phyloP scores from a whole-genome alignment of 2,797 vertebrate genomes.

The Tympanoctomys barrerae region DNA sequence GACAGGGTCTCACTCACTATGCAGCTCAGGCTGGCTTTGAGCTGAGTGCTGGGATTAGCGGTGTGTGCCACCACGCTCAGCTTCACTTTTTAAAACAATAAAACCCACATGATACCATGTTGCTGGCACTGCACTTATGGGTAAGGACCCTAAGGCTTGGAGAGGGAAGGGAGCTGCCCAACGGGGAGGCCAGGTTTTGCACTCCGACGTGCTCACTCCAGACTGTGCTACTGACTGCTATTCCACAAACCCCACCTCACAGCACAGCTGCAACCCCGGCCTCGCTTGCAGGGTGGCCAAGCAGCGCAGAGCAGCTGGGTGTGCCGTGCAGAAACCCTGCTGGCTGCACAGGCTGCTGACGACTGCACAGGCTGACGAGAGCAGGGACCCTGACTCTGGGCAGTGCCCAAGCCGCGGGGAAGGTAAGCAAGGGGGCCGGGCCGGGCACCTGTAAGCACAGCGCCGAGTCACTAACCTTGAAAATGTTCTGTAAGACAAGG shows the following conservation, averaged over 20 bases:
- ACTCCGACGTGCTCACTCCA: not conserved
- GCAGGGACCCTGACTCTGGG: not conserved
- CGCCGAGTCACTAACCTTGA: constrained; percentile 90
- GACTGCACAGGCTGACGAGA: too few relatives aligned
- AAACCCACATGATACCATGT: not conserved
- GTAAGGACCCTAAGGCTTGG: not conserved
- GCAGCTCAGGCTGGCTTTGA: too few relatives aligned
- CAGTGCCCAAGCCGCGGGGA: not conserved
- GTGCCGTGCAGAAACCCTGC: not conserved
- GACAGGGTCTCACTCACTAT: too few relatives aligned
- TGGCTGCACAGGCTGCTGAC: not conserved
- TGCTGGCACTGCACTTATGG: not conserved
- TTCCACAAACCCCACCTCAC: not conserved
- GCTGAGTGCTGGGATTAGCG: too few relatives aligned
- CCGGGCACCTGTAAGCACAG: not conserved
- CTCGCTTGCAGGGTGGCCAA: not conserved
- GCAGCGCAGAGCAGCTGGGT: not conserved
- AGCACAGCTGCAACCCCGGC: not conserved
- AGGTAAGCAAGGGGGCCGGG: not conserved
- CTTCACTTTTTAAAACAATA: not conserved
- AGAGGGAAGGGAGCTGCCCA: not conserved
- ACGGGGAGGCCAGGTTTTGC: not conserved
- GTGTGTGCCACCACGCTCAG: too few relatives aligned
- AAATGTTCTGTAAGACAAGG: constrained; percentile 92
- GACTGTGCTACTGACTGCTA: not conserved